Conservation (phyloP, 1,140 invertebrate species). For the Drosophila prosaltans region DNA sequence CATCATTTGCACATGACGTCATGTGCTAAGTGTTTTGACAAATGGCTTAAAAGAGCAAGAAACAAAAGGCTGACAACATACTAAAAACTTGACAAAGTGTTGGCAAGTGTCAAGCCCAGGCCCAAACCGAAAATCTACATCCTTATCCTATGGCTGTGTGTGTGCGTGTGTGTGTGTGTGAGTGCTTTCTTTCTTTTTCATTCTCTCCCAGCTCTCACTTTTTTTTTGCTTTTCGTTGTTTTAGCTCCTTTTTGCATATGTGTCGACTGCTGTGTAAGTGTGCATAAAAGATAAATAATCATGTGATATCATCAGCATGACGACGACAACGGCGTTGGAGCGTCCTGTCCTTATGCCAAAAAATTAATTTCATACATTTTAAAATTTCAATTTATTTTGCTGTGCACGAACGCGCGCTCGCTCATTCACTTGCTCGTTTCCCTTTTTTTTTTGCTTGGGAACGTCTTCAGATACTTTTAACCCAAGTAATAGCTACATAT, state of each 20-base stretch:
- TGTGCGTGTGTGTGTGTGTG: background rate
- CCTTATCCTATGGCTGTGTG: constrained; percentile 40
- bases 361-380: constrained; percentile 81
- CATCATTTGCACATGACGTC: constrained; percentile 62
- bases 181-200: constrained; percentile 6
- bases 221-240: background rate
- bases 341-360: constrained; percentile 54
- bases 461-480: constrained; percentile 14
- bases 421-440: constrained; percentile 34
- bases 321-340: constrained; percentile 46
- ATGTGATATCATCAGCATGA: constrained; percentile 65
- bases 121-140: background rate
- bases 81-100: constrained; percentile 79
- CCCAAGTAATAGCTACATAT: constrained; percentile 14
- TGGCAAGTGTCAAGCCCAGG: constrained; percentile 71
- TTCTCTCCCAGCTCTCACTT: background rate
- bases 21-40: constrained; percentile 70
- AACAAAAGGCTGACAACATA: constrained; percentile 71
- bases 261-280: constrained; percentile 61
- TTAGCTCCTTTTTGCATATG: constrained; percentile 53
- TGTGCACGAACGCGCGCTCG: constrained; percentile 73
- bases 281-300: constrained; percentile 79
- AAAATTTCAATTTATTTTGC: constrained; percentile 79
- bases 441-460: constrained; percentile 3
- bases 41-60: constrained; percentile 66